A percentile compares a stretch with the other conserved stretches of the same genome.
These are phyloP conservation scores for Fregetta grallaria DNA, from an alignment of 2,113 vertebrate genomes.

Conservation along the genomic window DNA sequence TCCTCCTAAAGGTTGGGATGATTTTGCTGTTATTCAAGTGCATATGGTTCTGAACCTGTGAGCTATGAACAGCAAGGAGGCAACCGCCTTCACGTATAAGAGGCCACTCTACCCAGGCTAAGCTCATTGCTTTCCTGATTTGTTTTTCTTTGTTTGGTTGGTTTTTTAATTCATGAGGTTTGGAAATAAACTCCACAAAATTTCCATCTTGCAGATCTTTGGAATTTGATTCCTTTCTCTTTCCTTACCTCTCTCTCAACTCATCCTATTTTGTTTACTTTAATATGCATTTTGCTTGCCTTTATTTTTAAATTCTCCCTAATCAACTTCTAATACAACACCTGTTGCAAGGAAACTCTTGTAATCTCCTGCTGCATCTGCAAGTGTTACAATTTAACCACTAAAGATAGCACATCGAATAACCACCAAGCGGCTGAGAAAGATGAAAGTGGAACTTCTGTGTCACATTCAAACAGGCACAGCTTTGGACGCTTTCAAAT, in stretches of 20 bases:
- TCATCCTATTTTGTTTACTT: background rate
- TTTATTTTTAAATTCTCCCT: background rate
- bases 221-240: background rate
- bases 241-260: background rate
- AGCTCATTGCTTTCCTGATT: rapidly evolving
- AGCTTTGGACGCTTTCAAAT: background rate
- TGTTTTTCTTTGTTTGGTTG: background rate
- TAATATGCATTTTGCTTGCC: background rate
- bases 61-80: background rate
- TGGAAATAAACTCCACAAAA: background rate
- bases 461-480: background rate
- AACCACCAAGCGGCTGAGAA: background rate
- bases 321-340: background rate
- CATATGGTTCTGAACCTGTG: background rate
- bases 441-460: background rate
- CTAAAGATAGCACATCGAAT: background rate
- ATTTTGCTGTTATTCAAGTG: background rate
- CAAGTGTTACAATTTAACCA: background rate
- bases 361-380: background rate
- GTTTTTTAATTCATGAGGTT: background rate
- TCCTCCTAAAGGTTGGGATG: background rate
- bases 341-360: background rate
- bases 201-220: background rate
- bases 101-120: background rate
- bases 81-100: background rate